Evolutionary conservation across 2,113 vertebrate genomes (phyloP).

Genomic region (Beaufortia kweichowensis): DNA sequence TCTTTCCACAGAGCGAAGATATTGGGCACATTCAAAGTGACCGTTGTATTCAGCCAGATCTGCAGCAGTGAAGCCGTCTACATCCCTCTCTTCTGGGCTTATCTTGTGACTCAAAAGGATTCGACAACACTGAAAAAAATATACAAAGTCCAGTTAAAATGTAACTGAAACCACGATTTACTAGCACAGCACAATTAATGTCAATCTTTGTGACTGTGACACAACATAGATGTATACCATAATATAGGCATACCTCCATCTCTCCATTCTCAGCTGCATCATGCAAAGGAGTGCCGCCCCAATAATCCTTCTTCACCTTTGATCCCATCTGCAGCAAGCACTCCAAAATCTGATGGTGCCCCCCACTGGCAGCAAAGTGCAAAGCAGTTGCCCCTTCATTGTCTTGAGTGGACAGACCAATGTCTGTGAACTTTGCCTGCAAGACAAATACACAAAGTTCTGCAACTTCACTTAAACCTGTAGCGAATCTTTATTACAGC

Average conservation of each 20-base stretch:
- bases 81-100: slow-evolving; percentile 70
- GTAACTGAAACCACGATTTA: not conserved
- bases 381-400: slow-evolving; percentile 80
- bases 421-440: slow-evolving; percentile 75
- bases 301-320: slow-evolving; percentile 75
- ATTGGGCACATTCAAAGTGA: slow-evolving; percentile 76
- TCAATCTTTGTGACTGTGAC: not conserved
- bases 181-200: not conserved
- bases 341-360: slow-evolving; percentile 78
- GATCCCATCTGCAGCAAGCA: slow-evolving; percentile 76
- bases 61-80: slow-evolving; percentile 77
- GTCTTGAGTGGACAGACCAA: slow-evolving; percentile 72
- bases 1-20: slow-evolving; percentile 69
- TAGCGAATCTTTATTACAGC: not conserved
- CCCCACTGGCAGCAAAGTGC: slow-evolving; percentile 85
- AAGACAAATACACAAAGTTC: not conserved
- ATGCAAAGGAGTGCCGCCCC: slow-evolving; percentile 85
- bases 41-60: slow-evolving; percentile 83
- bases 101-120: slow-evolving; percentile 74
- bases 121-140: slow-evolving; percentile 76
- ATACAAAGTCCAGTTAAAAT: not conserved
- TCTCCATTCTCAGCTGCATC: slow-evolving; percentile 84
- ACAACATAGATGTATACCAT: not conserved
- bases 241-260: slow-evolving; percentile 70
- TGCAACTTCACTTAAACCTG: not conserved